Conservation (phyloP, 2,888 invertebrate genomes). For the Cheilosia soror region DNA sequence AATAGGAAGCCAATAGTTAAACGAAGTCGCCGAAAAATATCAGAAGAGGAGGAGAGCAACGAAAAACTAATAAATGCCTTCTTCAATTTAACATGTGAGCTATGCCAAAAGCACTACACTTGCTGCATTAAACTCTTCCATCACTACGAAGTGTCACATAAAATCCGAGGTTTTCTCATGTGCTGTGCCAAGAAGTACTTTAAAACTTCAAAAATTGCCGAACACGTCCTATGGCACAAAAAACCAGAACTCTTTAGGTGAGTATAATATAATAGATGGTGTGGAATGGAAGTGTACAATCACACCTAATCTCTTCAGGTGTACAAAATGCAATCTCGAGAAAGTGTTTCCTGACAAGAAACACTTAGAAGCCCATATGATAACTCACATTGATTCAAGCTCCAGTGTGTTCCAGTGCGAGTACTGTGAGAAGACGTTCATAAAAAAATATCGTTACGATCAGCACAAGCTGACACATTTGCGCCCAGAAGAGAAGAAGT, state of each 20-base stretch:
- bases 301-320: background rate
- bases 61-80: slow-evolving; percentile 53
- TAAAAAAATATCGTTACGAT: slow-evolving; percentile 76
- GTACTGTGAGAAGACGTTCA: slow-evolving; percentile 76
- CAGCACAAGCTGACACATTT: slow-evolving; percentile 76
- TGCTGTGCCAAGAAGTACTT: slow-evolving; percentile 76
- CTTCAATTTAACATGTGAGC: slow-evolving; percentile 61
- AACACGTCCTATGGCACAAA: slow-evolving; percentile 76
- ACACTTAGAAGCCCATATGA: slow-evolving; percentile 74
- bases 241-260: slow-evolving; percentile 77
- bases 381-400: slow-evolving; percentile 70
- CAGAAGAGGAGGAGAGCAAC: slow-evolving; percentile 20
- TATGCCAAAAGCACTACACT: slow-evolving; percentile 62
- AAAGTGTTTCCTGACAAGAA: slow-evolving; percentile 72
- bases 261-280: background rate
- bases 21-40: slow-evolving; percentile 1
- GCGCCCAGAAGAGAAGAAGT: slow-evolving; percentile 72
- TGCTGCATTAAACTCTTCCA: slow-evolving; percentile 65
- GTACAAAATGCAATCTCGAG: slow-evolving; percentile 50
- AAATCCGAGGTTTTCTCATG: slow-evolving; percentile 75
- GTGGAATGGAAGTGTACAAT: background rate
- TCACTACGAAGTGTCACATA: slow-evolving; percentile 71
- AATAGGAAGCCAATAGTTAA: slow-evolving; percentile 4
- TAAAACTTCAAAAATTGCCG: slow-evolving; percentile 66
- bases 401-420: slow-evolving; percentile 74